Evolutionary conservation across 2,113 vertebrate species (phyloP), one percentile per base, ranked within the genome.

Genomic region (Emydocephalus ijimae): DNA sequence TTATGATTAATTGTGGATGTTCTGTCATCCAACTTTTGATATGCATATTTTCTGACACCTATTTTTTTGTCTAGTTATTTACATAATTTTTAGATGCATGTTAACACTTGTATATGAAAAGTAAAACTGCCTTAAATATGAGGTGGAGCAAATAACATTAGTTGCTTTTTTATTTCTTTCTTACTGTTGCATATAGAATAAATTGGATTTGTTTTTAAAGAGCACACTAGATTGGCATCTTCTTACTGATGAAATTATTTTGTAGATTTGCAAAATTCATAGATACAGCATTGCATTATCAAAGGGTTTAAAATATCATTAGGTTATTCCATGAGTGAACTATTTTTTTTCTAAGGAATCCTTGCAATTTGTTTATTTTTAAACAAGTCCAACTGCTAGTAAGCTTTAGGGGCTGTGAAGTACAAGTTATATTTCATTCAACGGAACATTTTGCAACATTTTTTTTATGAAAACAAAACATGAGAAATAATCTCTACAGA

Each of bases 401-500:
- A 90, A 94, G 39, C 55, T 55, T 90, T 88, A 87, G 29, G 89
- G 14, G 15, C n/a, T 43, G 1, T 26, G 43, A 91, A 91, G 69
- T 0, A 0, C 3, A 90, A 91, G 87, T 81, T 11, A 15, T 2
- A 21, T 85, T 64, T 43, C 54, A 29, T 74, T 92, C 54, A 90
- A 59, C 3, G 6, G 91, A 90, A 59, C 3, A 43, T 43, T 43
- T 43, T 6, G 91, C 18, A 57, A 87, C 43, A 2, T 34, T 55
- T 93, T 93, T 91, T 91, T 90, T 64, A 91, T 9, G 45, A 91
- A 86, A 94, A 93, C 85, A 94, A 85, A 54, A 94, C 45, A 85
- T 85, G 90, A 91, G 95, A 57, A 89, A 96, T 96, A 93, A 48
- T 57, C 55, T 56, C 90, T 88, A 74, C 23, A 93, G 92, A 88